phyloP scores from a whole-genome alignment of 2,797 vertebrate genomes.

The Okamejei kenojei region DNA sequence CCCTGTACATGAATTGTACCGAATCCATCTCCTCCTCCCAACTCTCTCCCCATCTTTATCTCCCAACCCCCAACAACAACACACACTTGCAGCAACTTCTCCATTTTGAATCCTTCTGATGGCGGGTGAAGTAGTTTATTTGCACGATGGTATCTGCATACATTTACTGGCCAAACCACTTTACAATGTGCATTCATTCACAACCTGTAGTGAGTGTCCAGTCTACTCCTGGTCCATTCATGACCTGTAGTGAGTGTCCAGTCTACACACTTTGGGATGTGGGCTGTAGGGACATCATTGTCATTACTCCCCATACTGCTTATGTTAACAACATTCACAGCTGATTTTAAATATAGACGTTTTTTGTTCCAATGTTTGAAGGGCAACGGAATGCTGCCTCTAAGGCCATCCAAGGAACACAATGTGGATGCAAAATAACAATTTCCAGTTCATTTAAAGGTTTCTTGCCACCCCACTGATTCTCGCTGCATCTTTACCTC shows the following conservation, averaged over 20 bases:
- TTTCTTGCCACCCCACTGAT: not conserved
- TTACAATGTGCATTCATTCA: not conserved
- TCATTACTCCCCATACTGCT: not conserved
- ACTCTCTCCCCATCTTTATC: too few species aligned
- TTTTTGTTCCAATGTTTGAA: not conserved
- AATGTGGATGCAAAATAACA: not conserved
- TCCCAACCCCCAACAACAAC: too few species aligned
- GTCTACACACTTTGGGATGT: not conserved
- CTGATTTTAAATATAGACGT: not conserved
- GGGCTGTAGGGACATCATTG: not conserved
- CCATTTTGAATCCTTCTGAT: not conserved
- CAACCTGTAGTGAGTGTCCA: not conserved
- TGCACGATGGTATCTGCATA: not conserved
- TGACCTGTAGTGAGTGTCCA: not conserved
- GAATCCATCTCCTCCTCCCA: not conserved
- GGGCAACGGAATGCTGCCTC: too few species aligned
- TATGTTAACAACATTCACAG: not conserved
- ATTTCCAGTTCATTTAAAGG: not conserved
- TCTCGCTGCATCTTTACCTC: not conserved
- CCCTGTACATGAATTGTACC: not conserved
- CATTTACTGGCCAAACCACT: not conserved
- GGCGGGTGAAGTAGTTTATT: not conserved
- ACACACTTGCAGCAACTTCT: too few species aligned
- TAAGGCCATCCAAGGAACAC: not conserved
- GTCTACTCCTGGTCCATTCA: not conserved